phyloP scores from a whole-genome alignment of 2,113 vertebrate genomes.

The Megaceryle maxima region DNA sequence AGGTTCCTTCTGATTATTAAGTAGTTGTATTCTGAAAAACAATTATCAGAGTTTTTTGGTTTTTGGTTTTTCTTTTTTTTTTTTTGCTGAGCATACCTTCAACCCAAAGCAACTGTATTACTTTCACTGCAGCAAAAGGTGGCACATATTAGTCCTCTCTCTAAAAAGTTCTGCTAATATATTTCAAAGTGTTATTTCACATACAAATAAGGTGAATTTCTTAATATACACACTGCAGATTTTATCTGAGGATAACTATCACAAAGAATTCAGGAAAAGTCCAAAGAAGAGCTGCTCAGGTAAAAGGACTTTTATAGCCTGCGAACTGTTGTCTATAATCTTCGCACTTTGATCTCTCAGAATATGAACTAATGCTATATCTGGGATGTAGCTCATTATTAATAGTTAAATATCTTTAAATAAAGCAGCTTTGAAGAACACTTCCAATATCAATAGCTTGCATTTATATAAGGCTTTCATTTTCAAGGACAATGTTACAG shows the following conservation, averaged over 20 bases:
- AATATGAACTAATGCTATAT: background rate
- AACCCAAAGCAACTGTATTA: background rate
- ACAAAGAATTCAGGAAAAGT: background rate
- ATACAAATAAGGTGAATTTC: background rate
- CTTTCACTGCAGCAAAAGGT: background rate
- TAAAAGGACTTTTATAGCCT: background rate
- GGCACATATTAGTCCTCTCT: background rate
- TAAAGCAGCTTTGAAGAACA: background rate
- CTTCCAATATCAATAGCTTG: background rate
- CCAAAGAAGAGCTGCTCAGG: background rate
- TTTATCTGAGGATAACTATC: background rate
- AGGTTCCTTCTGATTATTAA: background rate
- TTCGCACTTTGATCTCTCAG: background rate
- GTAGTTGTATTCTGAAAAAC: background rate
- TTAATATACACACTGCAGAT: background rate
- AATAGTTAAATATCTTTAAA: conserved; percentile 20
- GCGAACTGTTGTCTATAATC: background rate
- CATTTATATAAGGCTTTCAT: background rate
- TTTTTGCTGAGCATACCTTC: background rate
- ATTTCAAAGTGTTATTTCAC: background rate
- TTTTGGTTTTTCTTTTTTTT: background rate
- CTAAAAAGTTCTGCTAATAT: background rate
- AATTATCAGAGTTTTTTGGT: background rate
- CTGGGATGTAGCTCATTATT: conserved; percentile 18
- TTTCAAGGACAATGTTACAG: background rate